A percentile compares a stretch with the other conserved stretches of the same genome.
Conservation (phyloP, 2,888 invertebrate species). For the Helicoverpa assulta region DNA sequence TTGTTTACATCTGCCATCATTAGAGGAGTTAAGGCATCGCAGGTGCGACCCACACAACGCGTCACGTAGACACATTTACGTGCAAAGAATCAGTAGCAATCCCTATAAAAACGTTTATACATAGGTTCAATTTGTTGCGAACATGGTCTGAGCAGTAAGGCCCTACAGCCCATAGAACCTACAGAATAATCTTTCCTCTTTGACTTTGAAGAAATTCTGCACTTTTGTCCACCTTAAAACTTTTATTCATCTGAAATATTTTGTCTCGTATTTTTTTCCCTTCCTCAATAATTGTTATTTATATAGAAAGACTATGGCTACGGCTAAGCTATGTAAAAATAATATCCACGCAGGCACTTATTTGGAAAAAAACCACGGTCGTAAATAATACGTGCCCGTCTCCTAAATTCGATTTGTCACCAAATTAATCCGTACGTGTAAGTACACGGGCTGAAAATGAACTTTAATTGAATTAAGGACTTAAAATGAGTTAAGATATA, state of each 20-base stretch:
- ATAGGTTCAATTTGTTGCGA: slow-evolving; percentile 12
- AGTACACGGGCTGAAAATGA: not conserved
- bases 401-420: not conserved
- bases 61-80: slow-evolving; percentile 47
- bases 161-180: no score
- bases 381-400: no score
- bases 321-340: no score
- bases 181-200: no score
- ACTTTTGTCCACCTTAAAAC: no score
- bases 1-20: slow-evolving; percentile 6
- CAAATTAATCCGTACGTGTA: not conserved
- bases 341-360: no score
- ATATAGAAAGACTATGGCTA: no score
- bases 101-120: slow-evolving; percentile 14
- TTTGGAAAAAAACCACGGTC: no score
- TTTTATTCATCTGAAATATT: no score
- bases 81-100: slow-evolving; percentile 40
- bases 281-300: no score
- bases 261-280: no score
- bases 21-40: slow-evolving; percentile 23
- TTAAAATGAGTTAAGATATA: not conserved
- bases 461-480: slow-evolving; percentile 1
- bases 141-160: not conserved
- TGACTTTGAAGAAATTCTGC: no score
- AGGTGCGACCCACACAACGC: slow-evolving; percentile 20